phyloP scores from a whole-genome alignment of 2,888 invertebrate genomes.

The Amphipoea lucens region DNA sequence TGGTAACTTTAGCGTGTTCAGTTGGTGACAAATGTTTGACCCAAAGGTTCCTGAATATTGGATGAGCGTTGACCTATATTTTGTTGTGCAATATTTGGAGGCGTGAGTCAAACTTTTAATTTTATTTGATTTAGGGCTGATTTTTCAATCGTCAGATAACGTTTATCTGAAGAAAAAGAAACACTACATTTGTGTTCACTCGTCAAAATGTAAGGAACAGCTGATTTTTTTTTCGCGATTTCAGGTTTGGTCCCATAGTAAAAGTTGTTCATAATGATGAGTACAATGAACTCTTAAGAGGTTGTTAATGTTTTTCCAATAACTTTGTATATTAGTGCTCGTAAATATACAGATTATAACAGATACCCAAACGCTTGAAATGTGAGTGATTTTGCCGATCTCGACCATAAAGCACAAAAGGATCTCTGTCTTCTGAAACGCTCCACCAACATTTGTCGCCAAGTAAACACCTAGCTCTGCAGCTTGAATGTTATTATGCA shows the following conservation, averaged over 20 bases:
- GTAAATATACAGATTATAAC: neutral
- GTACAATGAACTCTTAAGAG: too few species aligned
- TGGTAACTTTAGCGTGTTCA: slow-evolving; percentile 28
- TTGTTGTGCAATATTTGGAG: neutral
- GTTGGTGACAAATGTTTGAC: slow-evolving; percentile 39
- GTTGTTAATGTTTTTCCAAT: too few species aligned
- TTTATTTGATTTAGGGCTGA: neutral
- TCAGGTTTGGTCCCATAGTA: too few species aligned
- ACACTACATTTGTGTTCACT: too few species aligned
- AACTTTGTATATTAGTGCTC: neutral
- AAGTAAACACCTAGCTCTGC: slow-evolving; percentile 18
- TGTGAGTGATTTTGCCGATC: too few species aligned
- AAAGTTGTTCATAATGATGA: too few species aligned
- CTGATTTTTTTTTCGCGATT: too few species aligned
- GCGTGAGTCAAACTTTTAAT: neutral
- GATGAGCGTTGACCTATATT: neutral
- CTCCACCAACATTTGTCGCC: slow-evolving; percentile 7
- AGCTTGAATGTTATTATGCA: slow-evolving; percentile 49
- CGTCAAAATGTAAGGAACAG: too few species aligned
- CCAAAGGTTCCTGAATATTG: slow-evolving; percentile 16
- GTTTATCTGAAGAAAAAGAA: neutral
- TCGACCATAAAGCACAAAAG: neutral
- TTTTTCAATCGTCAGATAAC: neutral
- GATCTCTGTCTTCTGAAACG: neutral
- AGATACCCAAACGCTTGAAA: neutral